Evolutionary conservation across 2,888 invertebrate species (phyloP).

Genomic region (Volucella inanis): DNA sequence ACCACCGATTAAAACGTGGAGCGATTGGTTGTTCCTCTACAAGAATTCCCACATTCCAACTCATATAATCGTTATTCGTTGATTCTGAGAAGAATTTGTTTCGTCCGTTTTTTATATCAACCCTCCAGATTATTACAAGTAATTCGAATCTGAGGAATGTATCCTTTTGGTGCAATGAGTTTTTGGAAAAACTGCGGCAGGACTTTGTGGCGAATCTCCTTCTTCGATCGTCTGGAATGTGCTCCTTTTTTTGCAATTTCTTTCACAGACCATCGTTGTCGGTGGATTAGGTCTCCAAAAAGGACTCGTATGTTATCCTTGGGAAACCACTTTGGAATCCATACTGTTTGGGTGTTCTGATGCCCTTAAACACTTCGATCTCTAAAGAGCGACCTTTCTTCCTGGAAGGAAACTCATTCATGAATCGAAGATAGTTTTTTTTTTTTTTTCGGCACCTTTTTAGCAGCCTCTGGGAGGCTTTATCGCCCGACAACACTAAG

Average conservation of each 20-base stretch:
- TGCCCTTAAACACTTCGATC: slow-evolving; percentile 32
- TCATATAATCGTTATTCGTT: slow-evolving; percentile 36
- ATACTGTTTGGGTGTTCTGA: slow-evolving; percentile 67
- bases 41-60: slow-evolving; percentile 55
- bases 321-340: slow-evolving; percentile 44
- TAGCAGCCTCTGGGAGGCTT: not conserved
- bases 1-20: slow-evolving; percentile 40
- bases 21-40: slow-evolving; percentile 13
- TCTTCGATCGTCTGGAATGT: slow-evolving; percentile 37
- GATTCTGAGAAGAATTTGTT: slow-evolving; percentile 17
- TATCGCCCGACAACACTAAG: slow-evolving; percentile 10
- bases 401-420: slow-evolving; percentile 60
- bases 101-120: slow-evolving; percentile 9
- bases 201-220: slow-evolving; percentile 68
- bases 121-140: slow-evolving; percentile 16
- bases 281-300: slow-evolving; percentile 54
- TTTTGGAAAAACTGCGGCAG: slow-evolving; percentile 64
- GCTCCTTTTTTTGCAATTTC: slow-evolving; percentile 33
- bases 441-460: slow-evolving; percentile 23
- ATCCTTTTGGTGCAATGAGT: slow-evolving; percentile 53
- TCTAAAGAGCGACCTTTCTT: slow-evolving; percentile 52
- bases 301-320: slow-evolving; percentile 31
- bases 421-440: slow-evolving; percentile 4
- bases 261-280: slow-evolving; percentile 46
- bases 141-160: slow-evolving; percentile 67